Evolutionary conservation across 2,113 vertebrate genomes (phyloP).

Genomic region (Mionectes macconnelli): DNA sequence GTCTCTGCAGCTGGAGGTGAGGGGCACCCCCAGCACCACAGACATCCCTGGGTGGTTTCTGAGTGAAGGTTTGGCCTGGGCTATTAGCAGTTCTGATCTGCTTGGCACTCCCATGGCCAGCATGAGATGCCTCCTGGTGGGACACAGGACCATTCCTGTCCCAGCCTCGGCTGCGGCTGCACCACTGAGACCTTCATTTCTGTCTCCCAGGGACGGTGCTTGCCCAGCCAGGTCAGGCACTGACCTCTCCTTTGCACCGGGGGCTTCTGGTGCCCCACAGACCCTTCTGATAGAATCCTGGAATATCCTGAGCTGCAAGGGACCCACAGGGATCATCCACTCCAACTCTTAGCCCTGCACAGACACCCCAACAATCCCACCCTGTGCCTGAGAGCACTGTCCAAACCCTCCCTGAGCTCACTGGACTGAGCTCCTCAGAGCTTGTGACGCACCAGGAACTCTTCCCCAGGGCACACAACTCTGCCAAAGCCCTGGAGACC

Average conservation of each 20-base stretch:
- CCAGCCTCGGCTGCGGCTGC: background rate
- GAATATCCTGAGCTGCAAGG: background rate
- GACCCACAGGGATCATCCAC: background rate
- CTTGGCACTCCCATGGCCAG: background rate
- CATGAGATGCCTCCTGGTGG: background rate
- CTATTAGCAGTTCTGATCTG: too few species aligned
- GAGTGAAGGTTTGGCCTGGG: background rate
- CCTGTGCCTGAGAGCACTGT: fast-evolving
- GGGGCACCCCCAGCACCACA: background rate
- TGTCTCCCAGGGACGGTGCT: background rate
- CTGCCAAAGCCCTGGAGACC: background rate
- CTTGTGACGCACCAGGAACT: background rate
- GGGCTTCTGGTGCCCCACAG: background rate
- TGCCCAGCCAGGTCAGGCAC: background rate
- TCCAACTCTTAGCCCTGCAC: background rate
- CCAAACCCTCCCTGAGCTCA: background rate
- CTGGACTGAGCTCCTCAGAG: background rate
- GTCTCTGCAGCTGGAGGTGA: background rate
- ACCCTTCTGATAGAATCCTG: background rate
- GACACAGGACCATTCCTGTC: too few species aligned
- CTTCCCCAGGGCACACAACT: fast-evolving
- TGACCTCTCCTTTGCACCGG: background rate
- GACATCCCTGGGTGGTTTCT: background rate
- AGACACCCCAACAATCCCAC: background rate
- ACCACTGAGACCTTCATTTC: background rate